These are phyloP conservation scores for Empidonax alnorum DNA, from an alignment of 2,113 vertebrate species.

Conservation along the genomic window DNA sequence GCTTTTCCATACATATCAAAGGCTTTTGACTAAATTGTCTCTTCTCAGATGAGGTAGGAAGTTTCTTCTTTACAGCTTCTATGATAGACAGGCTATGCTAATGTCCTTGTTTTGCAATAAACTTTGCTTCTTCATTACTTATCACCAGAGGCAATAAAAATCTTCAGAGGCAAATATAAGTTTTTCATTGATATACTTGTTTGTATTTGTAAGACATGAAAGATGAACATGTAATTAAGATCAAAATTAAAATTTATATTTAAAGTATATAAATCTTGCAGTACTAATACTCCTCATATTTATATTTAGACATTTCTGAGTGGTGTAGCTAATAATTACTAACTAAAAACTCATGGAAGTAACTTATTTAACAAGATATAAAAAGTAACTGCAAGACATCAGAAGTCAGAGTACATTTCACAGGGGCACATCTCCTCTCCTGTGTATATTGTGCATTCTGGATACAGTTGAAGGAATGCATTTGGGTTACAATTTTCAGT, in stretches of 20 bases:
- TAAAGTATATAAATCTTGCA: constrained; percentile 69
- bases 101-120: constrained; percentile 67
- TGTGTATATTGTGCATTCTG: not conserved
- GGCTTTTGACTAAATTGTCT: constrained; percentile 66
- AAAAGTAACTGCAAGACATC: constrained; percentile 40
- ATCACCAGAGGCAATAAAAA: constrained; percentile 72
- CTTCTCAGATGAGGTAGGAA: constrained; percentile 57
- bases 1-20: constrained; percentile 62
- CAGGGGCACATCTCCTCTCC: constrained; percentile 7
- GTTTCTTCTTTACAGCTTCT: constrained; percentile 64
- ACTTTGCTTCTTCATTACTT: constrained; percentile 71
- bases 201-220: constrained; percentile 74
- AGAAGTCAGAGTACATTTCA: constrained; percentile 57
- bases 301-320: constrained; percentile 65
- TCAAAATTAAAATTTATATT: constrained; percentile 74
- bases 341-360: constrained; percentile 56
- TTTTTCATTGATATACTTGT: constrained; percentile 75
- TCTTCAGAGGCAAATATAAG: constrained; percentile 72
- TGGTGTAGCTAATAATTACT: constrained; percentile 63
- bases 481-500: not conserved
- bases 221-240: constrained; percentile 72
- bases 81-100: constrained; percentile 62
- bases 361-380: constrained; percentile 60
- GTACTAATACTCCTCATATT: constrained; percentile 48
- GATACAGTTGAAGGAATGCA: not conserved